Conservation (phyloP, 1,140 invertebrate species). For the Augochlora pura region DNA sequence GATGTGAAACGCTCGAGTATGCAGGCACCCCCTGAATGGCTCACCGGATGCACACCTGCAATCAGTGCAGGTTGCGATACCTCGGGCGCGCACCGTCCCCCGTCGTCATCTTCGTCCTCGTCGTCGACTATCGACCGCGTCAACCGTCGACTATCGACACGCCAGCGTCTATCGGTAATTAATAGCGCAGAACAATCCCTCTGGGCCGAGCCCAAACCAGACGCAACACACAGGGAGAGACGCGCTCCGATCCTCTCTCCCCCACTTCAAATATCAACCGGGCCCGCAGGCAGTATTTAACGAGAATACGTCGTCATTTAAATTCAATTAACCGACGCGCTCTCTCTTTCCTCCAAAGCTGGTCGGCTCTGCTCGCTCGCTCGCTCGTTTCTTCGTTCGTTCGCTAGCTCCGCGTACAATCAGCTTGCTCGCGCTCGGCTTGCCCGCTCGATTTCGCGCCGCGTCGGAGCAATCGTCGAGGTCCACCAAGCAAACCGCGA, state of each 20-base stretch:
- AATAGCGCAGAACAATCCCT: conserved; percentile 33
- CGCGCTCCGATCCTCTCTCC: background rate
- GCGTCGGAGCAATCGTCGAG: conserved; percentile 39
- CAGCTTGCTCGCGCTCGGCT: too few relatives aligned
- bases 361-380: too few relatives aligned
- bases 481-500: conserved; percentile 54
- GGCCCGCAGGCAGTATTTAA: conserved; percentile 33
- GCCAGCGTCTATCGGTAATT: conserved; percentile 20
- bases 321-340: conserved; percentile 39
- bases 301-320: conserved; percentile 43
- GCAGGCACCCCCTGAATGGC: conserved; percentile 58
- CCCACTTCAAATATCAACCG: conserved; percentile 27
- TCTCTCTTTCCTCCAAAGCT: background rate
- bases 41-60: conserved; percentile 58
- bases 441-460: conserved; percentile 1
- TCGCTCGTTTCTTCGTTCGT: too few relatives aligned
- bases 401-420: too few relatives aligned
- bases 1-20: conserved; percentile 44
- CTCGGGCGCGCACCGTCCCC: conserved; percentile 30
- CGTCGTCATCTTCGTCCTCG: too few relatives aligned
- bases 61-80: conserved; percentile 54
- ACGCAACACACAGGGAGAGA: background rate
- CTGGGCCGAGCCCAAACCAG: background rate
- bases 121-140: conserved; percentile 26
- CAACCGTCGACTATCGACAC: background rate